phyloP scores from a whole-genome alignment of 1,140 invertebrate genomes.

The Drosophila pseudoobscura region DNA sequence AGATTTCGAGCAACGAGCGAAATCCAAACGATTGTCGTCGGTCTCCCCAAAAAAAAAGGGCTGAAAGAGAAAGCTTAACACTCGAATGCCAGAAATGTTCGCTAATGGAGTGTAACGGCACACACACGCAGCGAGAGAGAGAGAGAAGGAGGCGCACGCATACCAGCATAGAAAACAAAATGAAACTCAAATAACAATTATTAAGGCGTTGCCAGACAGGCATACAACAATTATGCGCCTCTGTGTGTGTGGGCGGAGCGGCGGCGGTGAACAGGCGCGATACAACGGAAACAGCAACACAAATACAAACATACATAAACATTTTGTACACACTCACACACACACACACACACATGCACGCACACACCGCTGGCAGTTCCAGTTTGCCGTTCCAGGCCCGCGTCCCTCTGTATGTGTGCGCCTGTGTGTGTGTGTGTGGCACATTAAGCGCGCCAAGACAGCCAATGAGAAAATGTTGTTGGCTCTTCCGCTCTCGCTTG shows the following conservation, averaged over 20 bases:
- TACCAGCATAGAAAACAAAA: slow-evolving; percentile 59
- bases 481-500: slow-evolving; percentile 66
- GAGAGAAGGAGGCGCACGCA: slow-evolving; percentile 1
- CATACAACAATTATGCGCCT: slow-evolving; percentile 74
- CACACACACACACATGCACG: slow-evolving; percentile 17
- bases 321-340: slow-evolving; percentile 1
- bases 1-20: slow-evolving; percentile 6
- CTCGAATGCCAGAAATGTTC: slow-evolving; percentile 60
- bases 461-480: slow-evolving; percentile 81
- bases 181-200: slow-evolving; percentile 83
- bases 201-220: slow-evolving; percentile 82
- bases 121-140: slow-evolving; percentile 39
- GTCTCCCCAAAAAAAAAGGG: slow-evolving; percentile 53
- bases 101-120: slow-evolving; percentile 77
- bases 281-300: slow-evolving; percentile 56
- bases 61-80: slow-evolving; percentile 77
- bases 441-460: slow-evolving; percentile 65
- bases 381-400: slow-evolving; percentile 69
- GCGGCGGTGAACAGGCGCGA: slow-evolving; percentile 57
- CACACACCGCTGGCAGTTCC: slow-evolving; percentile 49
- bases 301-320: slow-evolving; percentile 31
- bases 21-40: slow-evolving; percentile 22
- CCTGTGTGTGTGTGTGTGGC: slow-evolving; percentile 54
- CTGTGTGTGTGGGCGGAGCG: slow-evolving; percentile 73
- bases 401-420: slow-evolving; percentile 17